These are phyloP conservation scores for Myodes glareolus DNA, from an alignment of 2,113 vertebrate species.

Conservation along the genomic window DNA sequence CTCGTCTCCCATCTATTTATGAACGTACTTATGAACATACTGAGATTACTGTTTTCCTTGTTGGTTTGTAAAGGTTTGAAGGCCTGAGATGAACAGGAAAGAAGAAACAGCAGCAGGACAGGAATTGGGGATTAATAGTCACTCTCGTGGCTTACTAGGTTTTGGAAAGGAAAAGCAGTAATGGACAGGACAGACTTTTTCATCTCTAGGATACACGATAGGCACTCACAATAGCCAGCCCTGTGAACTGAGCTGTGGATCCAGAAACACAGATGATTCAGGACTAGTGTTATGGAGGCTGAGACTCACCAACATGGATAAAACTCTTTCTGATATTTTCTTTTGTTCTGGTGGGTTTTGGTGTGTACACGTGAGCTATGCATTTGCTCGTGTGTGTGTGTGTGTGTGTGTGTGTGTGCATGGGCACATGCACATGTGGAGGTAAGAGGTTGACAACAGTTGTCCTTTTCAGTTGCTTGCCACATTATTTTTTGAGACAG, in stretches of 20 bases:
- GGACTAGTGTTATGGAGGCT: background rate
- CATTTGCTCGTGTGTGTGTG: background rate
- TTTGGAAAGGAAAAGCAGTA: background rate
- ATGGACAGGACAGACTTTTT: background rate
- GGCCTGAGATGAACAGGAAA: background rate
- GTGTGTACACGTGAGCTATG: background rate
- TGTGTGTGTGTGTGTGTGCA: background rate
- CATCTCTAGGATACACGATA: background rate
- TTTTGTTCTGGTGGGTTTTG: background rate
- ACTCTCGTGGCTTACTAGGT: background rate
- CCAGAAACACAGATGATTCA: background rate
- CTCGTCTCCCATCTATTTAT: background rate
- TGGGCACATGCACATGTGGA: background rate
- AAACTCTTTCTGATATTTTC: background rate
- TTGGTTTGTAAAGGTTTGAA: background rate
- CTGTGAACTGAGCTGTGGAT: background rate
- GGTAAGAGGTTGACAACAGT: background rate
- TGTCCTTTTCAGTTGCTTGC: background rate
- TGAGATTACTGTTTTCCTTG: background rate
- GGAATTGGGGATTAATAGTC: background rate
- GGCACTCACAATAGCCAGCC: background rate
- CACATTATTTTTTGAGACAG: background rate
- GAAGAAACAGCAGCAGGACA: background rate
- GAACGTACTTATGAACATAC: background rate
- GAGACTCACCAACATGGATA: background rate